Conservation (phyloP, 2,113 vertebrate species). For the Spilogale gracilis region DNA sequence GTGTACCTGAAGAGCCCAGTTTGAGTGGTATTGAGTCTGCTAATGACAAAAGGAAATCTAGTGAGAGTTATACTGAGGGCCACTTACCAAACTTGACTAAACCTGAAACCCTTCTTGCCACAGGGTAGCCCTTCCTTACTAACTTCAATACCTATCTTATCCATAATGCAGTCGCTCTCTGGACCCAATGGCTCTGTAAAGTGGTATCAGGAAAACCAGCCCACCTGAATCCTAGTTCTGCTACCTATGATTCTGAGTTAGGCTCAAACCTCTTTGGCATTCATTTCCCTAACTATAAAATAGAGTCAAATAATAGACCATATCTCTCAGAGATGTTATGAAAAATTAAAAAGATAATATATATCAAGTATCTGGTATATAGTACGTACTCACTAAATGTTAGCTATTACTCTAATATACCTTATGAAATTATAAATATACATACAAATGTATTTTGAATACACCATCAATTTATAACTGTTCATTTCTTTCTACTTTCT, state of each 20-base stretch:
- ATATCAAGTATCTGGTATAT: not conserved
- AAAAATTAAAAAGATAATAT: constrained; percentile 27
- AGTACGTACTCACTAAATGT: not conserved
- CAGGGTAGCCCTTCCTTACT: not conserved
- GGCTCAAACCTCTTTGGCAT: not conserved
- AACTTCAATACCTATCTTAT: not conserved
- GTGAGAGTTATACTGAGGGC: not conserved
- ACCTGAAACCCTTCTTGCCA: not conserved
- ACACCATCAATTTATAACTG: not conserved
- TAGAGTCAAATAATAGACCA: not conserved
- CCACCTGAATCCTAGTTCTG: not conserved
- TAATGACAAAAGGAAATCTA: constrained; percentile 27
- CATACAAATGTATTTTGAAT: not conserved
- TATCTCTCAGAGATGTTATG: not conserved
- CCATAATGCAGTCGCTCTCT: not conserved
- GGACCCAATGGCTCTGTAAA: not conserved
- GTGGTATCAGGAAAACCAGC: not conserved
- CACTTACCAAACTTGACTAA: not conserved
- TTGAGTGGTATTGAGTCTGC: not conserved
- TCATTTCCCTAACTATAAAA: not conserved
- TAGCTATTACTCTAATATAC: not conserved
- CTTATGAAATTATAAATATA: constrained; percentile 32
- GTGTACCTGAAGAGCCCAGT: not conserved
- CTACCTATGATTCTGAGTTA: not conserved
- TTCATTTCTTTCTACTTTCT: not conserved